A percentile compares a stretch with the other conserved stretches of the same genome.
phyloP scores from a whole-genome alignment of 2,888 invertebrate genomes.

The Hydrotaea cyrtoneurina region DNA sequence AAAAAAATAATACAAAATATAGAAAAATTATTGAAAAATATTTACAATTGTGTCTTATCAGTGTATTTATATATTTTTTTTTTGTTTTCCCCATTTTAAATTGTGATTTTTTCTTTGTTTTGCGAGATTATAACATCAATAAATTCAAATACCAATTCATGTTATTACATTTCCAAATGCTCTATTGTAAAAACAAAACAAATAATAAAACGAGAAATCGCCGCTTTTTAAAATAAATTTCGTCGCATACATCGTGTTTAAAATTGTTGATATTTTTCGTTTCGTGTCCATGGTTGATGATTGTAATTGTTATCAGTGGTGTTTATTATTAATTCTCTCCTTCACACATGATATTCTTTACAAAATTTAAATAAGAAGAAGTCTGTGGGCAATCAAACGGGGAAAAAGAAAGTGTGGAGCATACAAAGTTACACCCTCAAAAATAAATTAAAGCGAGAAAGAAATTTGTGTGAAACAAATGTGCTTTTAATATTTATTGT shows the following conservation, averaged over 20 bases:
- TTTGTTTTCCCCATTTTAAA: not conserved
- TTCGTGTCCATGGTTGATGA: not conserved
- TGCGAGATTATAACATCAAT: not conserved
- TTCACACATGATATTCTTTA: constrained; percentile 1
- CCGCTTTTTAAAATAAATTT: not conserved
- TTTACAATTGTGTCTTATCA: constrained; percentile 47
- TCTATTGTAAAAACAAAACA: not conserved
- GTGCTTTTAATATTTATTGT: constrained; percentile 4
- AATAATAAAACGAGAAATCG: not conserved
- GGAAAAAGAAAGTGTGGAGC: constrained; percentile 13
- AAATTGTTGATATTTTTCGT: constrained; percentile 1
- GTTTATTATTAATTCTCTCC: not conserved
- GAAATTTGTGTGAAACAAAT: not conserved
- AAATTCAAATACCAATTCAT: constrained; percentile 27
- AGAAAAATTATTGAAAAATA: constrained; percentile 38
- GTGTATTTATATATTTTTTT: constrained; percentile 29
- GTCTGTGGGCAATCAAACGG: not conserved
- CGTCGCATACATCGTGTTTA: not conserved
- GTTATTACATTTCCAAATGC: not conserved
- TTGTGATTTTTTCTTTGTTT: constrained; percentile 1
- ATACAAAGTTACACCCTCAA: constrained; percentile 16
- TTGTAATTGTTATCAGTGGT: constrained; percentile 1
- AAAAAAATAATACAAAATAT: not conserved
- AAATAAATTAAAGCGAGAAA: not conserved
- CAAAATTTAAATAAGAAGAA: constrained; percentile 11